These are phyloP conservation scores for Tympanuchus pallidicinctus DNA, from an alignment of 2,113 vertebrate genomes.

Conservation along the genomic window DNA sequence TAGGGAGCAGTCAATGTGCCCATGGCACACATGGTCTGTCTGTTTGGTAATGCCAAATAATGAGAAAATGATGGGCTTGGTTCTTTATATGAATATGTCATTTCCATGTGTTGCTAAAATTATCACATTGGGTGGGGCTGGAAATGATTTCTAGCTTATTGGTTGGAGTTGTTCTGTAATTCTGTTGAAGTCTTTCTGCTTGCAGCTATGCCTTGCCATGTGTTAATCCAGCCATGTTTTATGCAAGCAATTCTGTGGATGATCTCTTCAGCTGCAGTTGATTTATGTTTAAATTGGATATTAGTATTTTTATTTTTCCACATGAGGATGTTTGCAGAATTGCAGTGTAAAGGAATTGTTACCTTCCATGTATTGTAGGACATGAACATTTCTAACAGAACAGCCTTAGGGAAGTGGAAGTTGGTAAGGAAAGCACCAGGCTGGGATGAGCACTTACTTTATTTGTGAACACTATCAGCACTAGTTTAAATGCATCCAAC, in stretches of 20 bases:
- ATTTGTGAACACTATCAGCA: not conserved
- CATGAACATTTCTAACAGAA: not conserved
- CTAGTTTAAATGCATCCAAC: not conserved
- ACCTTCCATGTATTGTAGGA: not conserved
- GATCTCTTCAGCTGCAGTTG: not conserved
- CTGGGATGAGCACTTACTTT: not conserved
- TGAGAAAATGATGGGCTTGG: not conserved
- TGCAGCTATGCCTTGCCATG: not conserved
- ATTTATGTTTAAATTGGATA: not conserved
- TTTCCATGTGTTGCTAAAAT: not conserved
- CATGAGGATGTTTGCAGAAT: not conserved
- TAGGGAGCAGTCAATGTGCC: not conserved
- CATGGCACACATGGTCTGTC: accelerated
- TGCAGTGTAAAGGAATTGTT: not conserved
- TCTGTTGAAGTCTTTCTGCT: not conserved
- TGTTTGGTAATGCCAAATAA: not conserved
- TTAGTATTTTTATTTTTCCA: not conserved
- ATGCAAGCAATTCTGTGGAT: not conserved
- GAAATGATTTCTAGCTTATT: too few species aligned
- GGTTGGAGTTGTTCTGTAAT: not conserved
- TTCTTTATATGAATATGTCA: not conserved
- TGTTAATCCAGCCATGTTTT: not conserved
- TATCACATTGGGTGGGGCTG: not conserved
- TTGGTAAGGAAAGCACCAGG: not conserved
- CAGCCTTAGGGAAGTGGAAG: not conserved